Evolutionary conservation across 2,113 vertebrate genomes (phyloP).

Genomic region (Geococcyx californianus): DNA sequence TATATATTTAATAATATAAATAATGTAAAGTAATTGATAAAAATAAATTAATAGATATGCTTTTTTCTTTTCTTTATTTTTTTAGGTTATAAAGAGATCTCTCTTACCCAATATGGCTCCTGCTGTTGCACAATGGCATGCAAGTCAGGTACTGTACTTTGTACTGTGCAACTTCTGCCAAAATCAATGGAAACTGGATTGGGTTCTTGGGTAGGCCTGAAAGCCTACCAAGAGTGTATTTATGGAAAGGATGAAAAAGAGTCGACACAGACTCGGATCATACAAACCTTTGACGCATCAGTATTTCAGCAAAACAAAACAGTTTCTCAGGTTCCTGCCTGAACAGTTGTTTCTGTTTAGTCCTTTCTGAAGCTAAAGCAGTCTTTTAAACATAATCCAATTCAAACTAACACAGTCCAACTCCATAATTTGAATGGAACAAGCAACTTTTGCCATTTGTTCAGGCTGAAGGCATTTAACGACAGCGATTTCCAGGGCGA

Average conservation of each 20-base stretch:
- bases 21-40: neutral
- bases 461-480: neutral
- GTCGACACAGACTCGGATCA: neutral
- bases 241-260: neutral
- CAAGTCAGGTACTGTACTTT: neutral
- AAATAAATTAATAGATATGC: neutral
- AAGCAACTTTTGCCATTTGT: neutral
- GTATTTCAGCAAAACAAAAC: neutral
- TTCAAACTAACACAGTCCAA: neutral
- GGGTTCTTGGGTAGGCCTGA: neutral
- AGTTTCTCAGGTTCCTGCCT: neutral
- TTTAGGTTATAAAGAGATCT: neutral
- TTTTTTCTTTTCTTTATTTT: neutral
- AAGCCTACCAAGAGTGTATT: neutral
- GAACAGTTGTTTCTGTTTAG: neutral
- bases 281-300: neutral
- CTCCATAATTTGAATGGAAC: neutral
- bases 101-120: neutral
- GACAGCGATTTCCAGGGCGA: neutral
- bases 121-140: neutral
- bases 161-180: neutral
- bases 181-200: constrained; percentile 9
- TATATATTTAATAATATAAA: no score
- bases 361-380: neutral
- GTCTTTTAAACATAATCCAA: neutral